These are phyloP conservation scores for Vireo altiloquus DNA, from an alignment of 2,113 vertebrate species.

Conservation along the genomic window DNA sequence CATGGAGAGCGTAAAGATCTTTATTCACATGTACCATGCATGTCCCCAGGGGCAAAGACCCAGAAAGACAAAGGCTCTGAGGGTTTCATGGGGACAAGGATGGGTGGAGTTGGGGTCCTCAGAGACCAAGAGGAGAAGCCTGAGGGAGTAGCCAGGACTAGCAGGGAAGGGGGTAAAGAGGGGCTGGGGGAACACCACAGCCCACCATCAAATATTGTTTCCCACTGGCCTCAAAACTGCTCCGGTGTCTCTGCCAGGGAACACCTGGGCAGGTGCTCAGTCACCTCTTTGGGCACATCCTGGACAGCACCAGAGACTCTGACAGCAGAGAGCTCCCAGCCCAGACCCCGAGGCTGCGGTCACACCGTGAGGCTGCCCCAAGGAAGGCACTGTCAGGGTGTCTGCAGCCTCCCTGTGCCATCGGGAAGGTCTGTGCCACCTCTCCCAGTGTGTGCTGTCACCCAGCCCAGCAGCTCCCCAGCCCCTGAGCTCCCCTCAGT, in stretches of 20 bases:
- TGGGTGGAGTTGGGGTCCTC: too few relatives aligned
- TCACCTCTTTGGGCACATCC: neutral
- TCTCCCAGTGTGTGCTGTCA: neutral
- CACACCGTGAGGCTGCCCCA: neutral
- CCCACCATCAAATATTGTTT: neutral
- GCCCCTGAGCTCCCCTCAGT: neutral
- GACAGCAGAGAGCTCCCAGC: accelerated
- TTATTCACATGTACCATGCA: too few relatives aligned
- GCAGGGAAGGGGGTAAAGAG: too few relatives aligned
- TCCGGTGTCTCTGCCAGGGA: neutral
- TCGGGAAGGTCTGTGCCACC: neutral
- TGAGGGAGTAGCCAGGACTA: too few relatives aligned
- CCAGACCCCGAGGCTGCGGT: accelerated
- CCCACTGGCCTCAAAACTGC: neutral
- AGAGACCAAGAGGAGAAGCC: too few relatives aligned
- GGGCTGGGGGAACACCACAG: too few relatives aligned
- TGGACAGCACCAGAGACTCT: neutral
- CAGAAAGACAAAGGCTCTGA: too few relatives aligned
- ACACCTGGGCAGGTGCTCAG: too few relatives aligned
- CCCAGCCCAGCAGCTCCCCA: neutral
- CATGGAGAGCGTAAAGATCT: too few relatives aligned
- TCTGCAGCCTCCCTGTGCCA: neutral
- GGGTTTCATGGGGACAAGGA: too few relatives aligned
- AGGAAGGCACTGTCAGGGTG: neutral
- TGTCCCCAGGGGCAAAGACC: too few relatives aligned